phyloP scores from a whole-genome alignment of 2,797 vertebrate genomes.

The Telmatherina bonti region DNA sequence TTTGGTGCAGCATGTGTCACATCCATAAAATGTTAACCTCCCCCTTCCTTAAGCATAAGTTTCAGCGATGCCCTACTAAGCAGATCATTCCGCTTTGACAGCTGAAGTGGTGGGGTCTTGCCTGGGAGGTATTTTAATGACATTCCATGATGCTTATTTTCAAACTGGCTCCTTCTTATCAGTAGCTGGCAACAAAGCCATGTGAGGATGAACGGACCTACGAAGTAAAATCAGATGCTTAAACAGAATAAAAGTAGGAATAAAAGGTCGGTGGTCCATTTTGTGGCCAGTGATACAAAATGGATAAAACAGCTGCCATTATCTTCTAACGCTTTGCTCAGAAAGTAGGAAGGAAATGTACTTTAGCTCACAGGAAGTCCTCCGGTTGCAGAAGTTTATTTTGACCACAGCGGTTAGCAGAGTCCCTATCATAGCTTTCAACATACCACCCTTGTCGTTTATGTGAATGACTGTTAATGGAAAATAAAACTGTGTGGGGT shows the following conservation, averaged over 20 bases:
- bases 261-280: no score
- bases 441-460: neutral
- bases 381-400: neutral
- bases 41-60: constrained; percentile 12
- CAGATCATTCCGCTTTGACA: no score
- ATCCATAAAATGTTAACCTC: constrained; percentile 42
- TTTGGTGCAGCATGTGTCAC: constrained; percentile 39
- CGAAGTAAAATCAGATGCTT: neutral
- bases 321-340: neutral
- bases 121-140: constrained; percentile 77
- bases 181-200: constrained; percentile 23
- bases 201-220: neutral
- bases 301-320: neutral
- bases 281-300: neutral
- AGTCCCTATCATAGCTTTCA: constrained; percentile 1
- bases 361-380: neutral
- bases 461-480: neutral
- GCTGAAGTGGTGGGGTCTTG: constrained; percentile 54
- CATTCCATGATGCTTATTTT: constrained; percentile 65
- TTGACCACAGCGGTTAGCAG: neutral
- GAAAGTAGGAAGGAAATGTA: neutral
- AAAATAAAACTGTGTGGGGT: constrained; percentile 5
- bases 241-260: no score
- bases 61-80: constrained; percentile 45
- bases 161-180: constrained; percentile 41